phyloP scores from a whole-genome alignment of 1,140 invertebrate species.

The Diorhabda carinulata region DNA sequence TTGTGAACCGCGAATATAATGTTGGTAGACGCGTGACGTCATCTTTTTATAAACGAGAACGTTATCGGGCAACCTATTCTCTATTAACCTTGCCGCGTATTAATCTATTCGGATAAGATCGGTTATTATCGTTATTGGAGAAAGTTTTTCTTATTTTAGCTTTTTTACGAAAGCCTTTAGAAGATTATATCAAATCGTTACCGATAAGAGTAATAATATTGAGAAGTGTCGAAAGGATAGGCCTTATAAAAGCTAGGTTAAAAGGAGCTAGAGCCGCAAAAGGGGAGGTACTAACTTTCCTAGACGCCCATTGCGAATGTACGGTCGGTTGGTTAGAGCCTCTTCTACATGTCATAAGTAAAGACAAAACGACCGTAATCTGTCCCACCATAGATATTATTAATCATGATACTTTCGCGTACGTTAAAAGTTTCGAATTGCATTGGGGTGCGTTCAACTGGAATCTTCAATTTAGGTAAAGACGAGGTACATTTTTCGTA shows the following conservation, averaged over 20 bases:
- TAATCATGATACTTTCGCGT: conserved; percentile 88
- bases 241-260: conserved; percentile 81
- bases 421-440: conserved; percentile 82
- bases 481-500: too few relatives aligned
- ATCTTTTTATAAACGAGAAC: too few relatives aligned
- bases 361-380: conserved; percentile 71
- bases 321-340: conserved; percentile 89
- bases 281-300: conserved; percentile 80
- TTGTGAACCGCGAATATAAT: too few relatives aligned
- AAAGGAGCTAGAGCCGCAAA: conserved; percentile 74
- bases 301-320: conserved; percentile 93
- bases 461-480: conserved; percentile 81
- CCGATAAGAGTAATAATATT: conserved; percentile 64
- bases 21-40: too few relatives aligned
- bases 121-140: too few relatives aligned
- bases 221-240: conserved; percentile 67
- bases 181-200: conserved; percentile 70
- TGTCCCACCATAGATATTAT: conserved; percentile 96
- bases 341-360: conserved; percentile 70
- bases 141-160: conserved; percentile 48
- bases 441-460: conserved; percentile 98
- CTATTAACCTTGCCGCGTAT: too few relatives aligned
- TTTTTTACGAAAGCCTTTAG: conserved; percentile 73
- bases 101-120: too few relatives aligned
- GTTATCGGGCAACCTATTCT: too few relatives aligned